Conservation (phyloP, 2,888 invertebrate genomes). For the Aphodius sticticus region DNA sequence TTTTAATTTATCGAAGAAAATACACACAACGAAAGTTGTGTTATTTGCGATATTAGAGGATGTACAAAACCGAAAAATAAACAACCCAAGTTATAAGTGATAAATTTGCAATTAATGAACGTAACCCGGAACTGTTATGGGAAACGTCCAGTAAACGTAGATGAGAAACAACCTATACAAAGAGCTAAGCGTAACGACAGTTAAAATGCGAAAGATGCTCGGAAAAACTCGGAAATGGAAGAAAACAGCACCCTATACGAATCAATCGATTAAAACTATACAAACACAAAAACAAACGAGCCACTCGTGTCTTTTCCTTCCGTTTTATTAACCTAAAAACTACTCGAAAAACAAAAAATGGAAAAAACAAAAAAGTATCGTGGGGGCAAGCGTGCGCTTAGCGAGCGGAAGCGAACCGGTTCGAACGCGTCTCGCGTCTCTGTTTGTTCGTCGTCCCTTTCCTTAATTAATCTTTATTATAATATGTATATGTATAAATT, state of each 20-base stretch:
- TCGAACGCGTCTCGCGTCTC: no score
- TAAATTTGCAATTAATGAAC: no score
- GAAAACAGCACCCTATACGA: not conserved
- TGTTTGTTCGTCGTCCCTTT: slow-evolving; percentile 8
- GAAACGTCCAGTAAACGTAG: no score
- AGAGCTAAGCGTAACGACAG: not conserved
- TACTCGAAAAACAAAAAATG: no score
- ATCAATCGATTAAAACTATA: not conserved
- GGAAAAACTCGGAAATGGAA: not conserved
- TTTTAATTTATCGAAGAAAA: not conserved
- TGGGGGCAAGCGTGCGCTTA: not conserved
- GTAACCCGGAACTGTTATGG: no score
- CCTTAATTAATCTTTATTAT: not conserved
- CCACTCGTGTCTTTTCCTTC: not conserved
- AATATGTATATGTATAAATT: slow-evolving; percentile 15
- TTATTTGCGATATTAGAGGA: not conserved
- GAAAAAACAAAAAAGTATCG: no score
- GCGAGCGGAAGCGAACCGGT: not conserved
- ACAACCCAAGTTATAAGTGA: no score
- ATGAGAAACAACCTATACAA: not conserved
- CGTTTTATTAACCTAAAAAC: not conserved
- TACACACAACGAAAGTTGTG: not conserved
- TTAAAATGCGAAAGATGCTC: not conserved
- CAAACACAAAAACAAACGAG: not conserved
- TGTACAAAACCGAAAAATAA: no score